Base-by-base conservation (phyloP, 2,888 invertebrate species). In the Callyntrura sp. region DNA sequence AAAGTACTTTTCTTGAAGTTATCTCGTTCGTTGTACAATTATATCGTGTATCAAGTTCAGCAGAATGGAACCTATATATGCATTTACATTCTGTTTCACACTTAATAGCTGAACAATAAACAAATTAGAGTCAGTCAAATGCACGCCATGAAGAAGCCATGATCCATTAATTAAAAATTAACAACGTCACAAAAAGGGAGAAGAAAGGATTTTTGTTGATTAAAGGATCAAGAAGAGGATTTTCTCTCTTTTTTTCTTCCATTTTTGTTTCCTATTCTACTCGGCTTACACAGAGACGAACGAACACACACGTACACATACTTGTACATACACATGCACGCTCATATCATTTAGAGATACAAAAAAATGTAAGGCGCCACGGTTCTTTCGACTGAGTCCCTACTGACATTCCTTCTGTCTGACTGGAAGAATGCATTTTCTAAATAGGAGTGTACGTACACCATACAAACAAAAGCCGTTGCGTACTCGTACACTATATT, bases 151-250 rank as follows among this genome's bases (percentile, higher is more conserved):
- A 70, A 43, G 79, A 23, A 9, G 57, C 79, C 35, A 35, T 79
- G 79, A 89, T 88, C 79, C 84, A 89, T 89, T 89, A 89, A 89
- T 89, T 89, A 89, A 89, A 89, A 89, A 89, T 89, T 89, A 89
- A 85, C 89, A 79, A 55, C 65, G 60, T 65, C 45, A 23, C 48
- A 83, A 83, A 65, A 78, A 76, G 55, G 25, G 81, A 73, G 68
- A 85, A 57, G 73, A 43, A 79, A 76, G 85, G 76, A 85, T 85
- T 65, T 82, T 88, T 60, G 68, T 68, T 82, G 88, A 88, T 88
- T 88, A 88, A 88, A 88, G 88, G 83, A 82, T 88, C 76, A 76
- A 83, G 48, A 48, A 78, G 73, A 62, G 60, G 79, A 79, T 68
- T 79, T 85, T 62, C 76, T 35, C 35, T 35, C 35, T 35, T 6